Evolutionary conservation across 2,888 invertebrate species (phyloP), one percentile per base, ranked within the genome.

Genomic region (Amiota mariae): DNA sequence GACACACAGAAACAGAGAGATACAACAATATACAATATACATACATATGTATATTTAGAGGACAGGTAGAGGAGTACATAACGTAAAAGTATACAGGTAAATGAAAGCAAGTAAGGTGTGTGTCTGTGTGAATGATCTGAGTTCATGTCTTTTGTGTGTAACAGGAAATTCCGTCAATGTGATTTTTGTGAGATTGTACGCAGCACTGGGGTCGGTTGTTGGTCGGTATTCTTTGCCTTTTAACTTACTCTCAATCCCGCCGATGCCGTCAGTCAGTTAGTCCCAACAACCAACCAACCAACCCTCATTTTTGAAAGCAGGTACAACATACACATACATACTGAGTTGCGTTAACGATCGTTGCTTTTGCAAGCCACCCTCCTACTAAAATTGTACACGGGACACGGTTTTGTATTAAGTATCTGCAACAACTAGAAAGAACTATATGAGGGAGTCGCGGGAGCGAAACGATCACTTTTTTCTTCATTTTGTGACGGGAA

Each of bases 131-230:
- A 24, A 3, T 24, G 24, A 24, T 24, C 4, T 36, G 36, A 36
- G 36, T 36, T 36, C 36, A 36, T 36, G 70, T 36, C 15, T 59
- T 57, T 71, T 61, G 47, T 75, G 79, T 85, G 80, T 83, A 83
- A 85, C 83, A 84, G 86, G 83, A 84, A 84, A 84, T 84, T 84
- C 86, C 36, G 2, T 59, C 86, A 85, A 83, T 84, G 85, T 81
- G 83, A 84, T 84, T 85, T 81, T 79, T 78, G 81, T 80, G 80
- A 83, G 83, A 85, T 84, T 85, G 82, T 71, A 63, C 72, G 68
- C 80, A 36, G 6, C 61, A 13, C 63, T 63, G 63, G 63, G 63
- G 63, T 63, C 63, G 63, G 51, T n/a, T 13, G 24, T 24, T 24
- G 24, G 24, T 24, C 24, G 24, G 24, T 24, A 24, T 24, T 24